Conservation (phyloP, 2,888 invertebrate species). For the Agriopis marginaria region DNA sequence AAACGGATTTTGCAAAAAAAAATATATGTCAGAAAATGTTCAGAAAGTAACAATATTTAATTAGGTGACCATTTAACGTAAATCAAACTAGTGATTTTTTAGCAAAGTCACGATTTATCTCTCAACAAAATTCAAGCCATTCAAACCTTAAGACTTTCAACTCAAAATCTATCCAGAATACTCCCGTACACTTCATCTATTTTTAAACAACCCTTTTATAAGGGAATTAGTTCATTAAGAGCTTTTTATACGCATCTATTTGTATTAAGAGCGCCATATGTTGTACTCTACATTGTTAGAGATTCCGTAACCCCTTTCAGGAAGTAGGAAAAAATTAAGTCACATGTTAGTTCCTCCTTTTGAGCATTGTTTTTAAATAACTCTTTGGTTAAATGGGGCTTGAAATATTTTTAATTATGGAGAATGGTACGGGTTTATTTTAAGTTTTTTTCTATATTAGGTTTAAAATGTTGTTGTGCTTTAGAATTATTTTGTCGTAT, state of each 20-base stretch:
- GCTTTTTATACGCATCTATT: slow-evolving; percentile 80
- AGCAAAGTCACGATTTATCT: too few relatives aligned
- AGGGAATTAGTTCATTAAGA: slow-evolving; percentile 83
- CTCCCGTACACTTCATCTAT: slow-evolving; percentile 55
- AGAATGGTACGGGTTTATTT: slow-evolving; percentile 39
- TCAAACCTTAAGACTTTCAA: not conserved
- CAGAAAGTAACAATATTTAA: too few relatives aligned
- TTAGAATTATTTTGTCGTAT: too few relatives aligned
- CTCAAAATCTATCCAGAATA: slow-evolving; percentile 59
- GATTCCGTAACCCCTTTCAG: slow-evolving; percentile 59
- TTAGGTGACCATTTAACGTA: too few relatives aligned
- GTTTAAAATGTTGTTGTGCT: not conserved
- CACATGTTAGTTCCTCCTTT: slow-evolving; percentile 48
- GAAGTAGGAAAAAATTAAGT: slow-evolving; percentile 57
- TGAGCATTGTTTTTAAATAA: slow-evolving; percentile 44
- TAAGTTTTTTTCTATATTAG: not conserved
- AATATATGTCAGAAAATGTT: not conserved
- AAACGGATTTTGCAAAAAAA: too few relatives aligned
- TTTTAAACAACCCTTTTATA: slow-evolving; percentile 84
- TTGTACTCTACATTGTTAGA: slow-evolving; percentile 56
- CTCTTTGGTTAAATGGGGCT: slow-evolving; percentile 50
- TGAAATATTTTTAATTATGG: slow-evolving; percentile 58
- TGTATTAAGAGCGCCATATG: slow-evolving; percentile 66
- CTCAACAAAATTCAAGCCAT: not conserved
- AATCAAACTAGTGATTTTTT: too few relatives aligned